Base-by-base conservation (phyloP, 2,113 vertebrate species). In the Excalfactoria chinensis region DNA sequence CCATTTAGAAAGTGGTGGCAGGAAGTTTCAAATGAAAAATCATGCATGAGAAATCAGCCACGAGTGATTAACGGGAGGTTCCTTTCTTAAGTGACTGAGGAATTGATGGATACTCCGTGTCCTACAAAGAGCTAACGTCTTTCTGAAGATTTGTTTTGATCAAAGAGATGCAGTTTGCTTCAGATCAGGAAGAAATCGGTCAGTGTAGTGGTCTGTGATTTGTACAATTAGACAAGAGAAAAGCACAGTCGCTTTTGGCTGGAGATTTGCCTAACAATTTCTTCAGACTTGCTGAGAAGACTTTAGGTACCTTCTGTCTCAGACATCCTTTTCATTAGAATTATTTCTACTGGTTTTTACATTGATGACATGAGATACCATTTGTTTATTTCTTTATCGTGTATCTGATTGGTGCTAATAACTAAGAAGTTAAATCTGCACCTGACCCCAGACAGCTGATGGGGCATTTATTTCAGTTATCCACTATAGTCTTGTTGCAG, bases 151-250 rank as follows among this genome's bases (percentile, higher is more conserved):
- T 19, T 53, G 30, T 41, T 78, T 53, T 34, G 25, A 32, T 37
- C 7, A 11, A 35, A 80, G 37, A 84, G 53, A 6, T 58, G 58
- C 41, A 32, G 2, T 76, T 79, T 64, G 40, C 51, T 56, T 71
- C 51, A 10, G 48, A 1, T 60, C 26, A 6, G 62, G 55, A 30
- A 26, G 43, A 48, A 60, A 13, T 8, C 1, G 1, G 34, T 60
- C 26, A 6, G 1, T 0, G 0, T 14, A 7, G 23, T 6, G 32
- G 19, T 46, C 75, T 37, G 30, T 43, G 49, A 8, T 43, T 1
- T n/a, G 16, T 35, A 1, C 25, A 59, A 18, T 60, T 34, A 37
- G 66, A 60, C 6, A 26, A 11, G 56, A 20, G 25, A 74, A 68
- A 19, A 22, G 22, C 19, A 9, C 3, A 2, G n/a, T 64, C 51